These are phyloP conservation scores for Sipha maydis DNA, from an alignment of 2,888 invertebrate species.

Conservation along the genomic window DNA sequence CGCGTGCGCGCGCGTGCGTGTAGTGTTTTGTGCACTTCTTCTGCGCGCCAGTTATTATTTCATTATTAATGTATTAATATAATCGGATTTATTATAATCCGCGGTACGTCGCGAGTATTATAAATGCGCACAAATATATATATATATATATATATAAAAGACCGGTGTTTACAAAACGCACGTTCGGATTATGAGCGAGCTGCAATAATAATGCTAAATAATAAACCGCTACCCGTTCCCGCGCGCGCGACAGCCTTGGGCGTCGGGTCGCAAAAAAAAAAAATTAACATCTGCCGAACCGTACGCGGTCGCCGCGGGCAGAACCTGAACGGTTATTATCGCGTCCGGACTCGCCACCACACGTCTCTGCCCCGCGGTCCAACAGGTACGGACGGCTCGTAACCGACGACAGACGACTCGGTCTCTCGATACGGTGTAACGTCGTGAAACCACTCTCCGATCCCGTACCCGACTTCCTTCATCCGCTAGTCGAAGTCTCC, in stretches of 20 bases:
- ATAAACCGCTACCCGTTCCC: constrained; percentile 7
- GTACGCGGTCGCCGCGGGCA: background rate
- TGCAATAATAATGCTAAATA: constrained; percentile 57
- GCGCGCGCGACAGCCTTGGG: background rate
- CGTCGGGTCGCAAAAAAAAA: background rate
- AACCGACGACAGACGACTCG: no score
- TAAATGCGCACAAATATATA: background rate
- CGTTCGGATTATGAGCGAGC: constrained; percentile 30
- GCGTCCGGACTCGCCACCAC: background rate
- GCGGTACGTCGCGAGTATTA: constrained; percentile 45
- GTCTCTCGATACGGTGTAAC: no score
- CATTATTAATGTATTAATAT: constrained; percentile 18
- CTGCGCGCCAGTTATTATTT: background rate
- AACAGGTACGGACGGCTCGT: background rate
- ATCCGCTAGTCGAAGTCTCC: no score
- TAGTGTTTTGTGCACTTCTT: background rate
- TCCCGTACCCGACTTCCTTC: no score
- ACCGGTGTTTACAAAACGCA: constrained; percentile 49
- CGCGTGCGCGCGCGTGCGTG: background rate
- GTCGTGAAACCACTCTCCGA: no score
- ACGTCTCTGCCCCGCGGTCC: background rate
- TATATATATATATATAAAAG: background rate
- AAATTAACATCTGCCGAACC: constrained; percentile 47
- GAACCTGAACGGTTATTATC: background rate
- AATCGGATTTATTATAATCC: constrained; percentile 59